Base-by-base conservation (phyloP, 1,140 invertebrate genomes). In the Hyphantria cunea region DNA sequence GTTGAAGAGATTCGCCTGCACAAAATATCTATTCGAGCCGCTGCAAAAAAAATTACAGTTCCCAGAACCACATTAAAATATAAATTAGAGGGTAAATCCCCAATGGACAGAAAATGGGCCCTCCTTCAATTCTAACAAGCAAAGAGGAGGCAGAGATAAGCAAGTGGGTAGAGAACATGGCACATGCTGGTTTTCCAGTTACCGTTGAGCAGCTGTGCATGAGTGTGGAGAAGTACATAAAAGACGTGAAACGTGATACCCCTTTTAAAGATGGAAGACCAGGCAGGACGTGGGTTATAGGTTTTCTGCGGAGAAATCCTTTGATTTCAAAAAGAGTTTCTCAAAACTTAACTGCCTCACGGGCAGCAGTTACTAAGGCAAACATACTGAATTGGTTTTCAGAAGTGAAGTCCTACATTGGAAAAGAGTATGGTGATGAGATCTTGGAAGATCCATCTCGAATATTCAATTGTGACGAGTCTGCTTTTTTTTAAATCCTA, bases 401-500 rank as follows among this genome's bases (percentile, higher is more conserved):
- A 10, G n/a, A 39, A 39, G 37, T 39, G n/a, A 10, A 10, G 8
- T 39, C 37, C 37, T 39, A 10, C 37, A 39, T 10, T n/a, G n/a
- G 9, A 9, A 39, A n/a, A 10, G n/a, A 39, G n/a, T 39, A 39
- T 39, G 8, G 9, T 33, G 42, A 34, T 3, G 13, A 59, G 11
- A 39, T 53, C 4, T 65, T 65, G 31, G 10, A 60, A 50, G 50
- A 64, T 47, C 34, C 66, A 45, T 54, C 33, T 15, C 48, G 66
- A 9, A 58, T 68, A 41, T 63, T 68, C 13, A 63, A 68, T 45
- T 58, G 48, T 52, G 66, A 63, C 13, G 59, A 68, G 41, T 32
- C 54, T 10, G 53, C 53, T 49, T 50, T 70, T 70, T 70, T 66
- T 66, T 66, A 44, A 44, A n/a, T 54, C 60, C 68, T 51, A 64